Percentiles rank a stretch among this genome's conserved stretches.
These are phyloP conservation scores for Aldabrachelys gigantea DNA, from an alignment of 2,113 vertebrate genomes.

Conservation along the genomic window DNA sequence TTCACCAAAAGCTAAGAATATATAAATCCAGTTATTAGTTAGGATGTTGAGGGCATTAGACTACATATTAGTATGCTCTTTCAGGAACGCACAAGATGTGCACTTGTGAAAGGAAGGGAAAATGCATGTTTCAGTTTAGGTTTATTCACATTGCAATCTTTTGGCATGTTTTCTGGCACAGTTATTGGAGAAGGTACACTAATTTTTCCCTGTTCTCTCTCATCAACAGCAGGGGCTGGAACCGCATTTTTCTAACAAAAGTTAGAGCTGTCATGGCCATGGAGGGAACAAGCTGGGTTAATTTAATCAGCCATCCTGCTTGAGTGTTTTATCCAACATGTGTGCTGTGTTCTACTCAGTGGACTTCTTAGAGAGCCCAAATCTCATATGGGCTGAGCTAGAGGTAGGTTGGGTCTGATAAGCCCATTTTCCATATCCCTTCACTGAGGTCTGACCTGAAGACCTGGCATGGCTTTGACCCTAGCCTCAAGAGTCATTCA, in stretches of 20 bases:
- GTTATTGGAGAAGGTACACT: background rate
- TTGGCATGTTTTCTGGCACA: background rate
- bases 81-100: constrained; percentile 15
- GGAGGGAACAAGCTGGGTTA: background rate
- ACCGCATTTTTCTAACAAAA: background rate
- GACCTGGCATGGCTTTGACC: background rate
- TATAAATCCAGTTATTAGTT: constrained; percentile 46
- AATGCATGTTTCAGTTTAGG: constrained; percentile 13
- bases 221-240: background rate
- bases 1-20: constrained; percentile 38
- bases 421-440: background rate
- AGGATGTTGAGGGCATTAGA: background rate
- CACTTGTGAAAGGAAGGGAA: background rate
- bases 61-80: background rate
- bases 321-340: background rate
- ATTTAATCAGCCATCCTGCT: background rate
- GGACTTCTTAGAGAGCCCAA: background rate
- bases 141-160: background rate
- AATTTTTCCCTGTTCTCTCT: background rate
- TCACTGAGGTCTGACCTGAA: background rate
- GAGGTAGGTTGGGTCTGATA: background rate
- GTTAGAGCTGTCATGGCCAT: background rate
- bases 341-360: background rate
- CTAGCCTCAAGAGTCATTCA: background rate
- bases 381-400: background rate